These are phyloP conservation scores for Aix galericulata DNA, from an alignment of 2,113 vertebrate genomes.

Conservation along the genomic window DNA sequence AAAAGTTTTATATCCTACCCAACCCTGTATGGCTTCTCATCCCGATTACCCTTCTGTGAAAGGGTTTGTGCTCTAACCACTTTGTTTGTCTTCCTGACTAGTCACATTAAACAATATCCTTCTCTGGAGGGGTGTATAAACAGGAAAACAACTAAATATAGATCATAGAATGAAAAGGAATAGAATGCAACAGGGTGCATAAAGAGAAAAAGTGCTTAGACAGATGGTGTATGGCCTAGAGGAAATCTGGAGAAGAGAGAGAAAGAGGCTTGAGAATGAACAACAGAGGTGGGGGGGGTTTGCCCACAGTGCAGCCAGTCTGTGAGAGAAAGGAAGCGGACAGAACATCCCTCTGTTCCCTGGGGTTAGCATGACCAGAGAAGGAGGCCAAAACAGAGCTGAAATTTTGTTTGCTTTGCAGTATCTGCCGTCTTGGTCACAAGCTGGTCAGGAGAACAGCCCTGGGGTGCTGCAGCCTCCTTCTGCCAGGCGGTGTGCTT, in stretches of 20 bases:
- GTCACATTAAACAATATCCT: slow-evolving; percentile 45
- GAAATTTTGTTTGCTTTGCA: not conserved
- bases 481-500: not conserved
- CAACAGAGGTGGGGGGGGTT: not conserved
- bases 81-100: slow-evolving; percentile 59
- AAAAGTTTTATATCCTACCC: not conserved
- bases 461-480: not conserved
- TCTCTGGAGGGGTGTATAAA: slow-evolving; percentile 34
- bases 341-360: not conserved
- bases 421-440: not conserved
- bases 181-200: not conserved
- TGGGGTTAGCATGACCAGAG: not conserved
- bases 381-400: not conserved
- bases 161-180: not conserved
- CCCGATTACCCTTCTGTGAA: slow-evolving; percentile 8
- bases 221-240: slow-evolving; percentile 3
- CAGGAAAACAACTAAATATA: slow-evolving; percentile 51
- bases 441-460: not conserved
- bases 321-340: not conserved
- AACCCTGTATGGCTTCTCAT: not conserved
- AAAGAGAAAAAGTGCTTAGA: not conserved
- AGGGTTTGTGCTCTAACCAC: not conserved
- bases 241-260: not conserved
- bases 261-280: not conserved
- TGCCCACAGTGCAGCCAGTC: fast-evolving